phyloP scores from a whole-genome alignment of 2,888 invertebrate species.

The Ditula angustiorana region DNA sequence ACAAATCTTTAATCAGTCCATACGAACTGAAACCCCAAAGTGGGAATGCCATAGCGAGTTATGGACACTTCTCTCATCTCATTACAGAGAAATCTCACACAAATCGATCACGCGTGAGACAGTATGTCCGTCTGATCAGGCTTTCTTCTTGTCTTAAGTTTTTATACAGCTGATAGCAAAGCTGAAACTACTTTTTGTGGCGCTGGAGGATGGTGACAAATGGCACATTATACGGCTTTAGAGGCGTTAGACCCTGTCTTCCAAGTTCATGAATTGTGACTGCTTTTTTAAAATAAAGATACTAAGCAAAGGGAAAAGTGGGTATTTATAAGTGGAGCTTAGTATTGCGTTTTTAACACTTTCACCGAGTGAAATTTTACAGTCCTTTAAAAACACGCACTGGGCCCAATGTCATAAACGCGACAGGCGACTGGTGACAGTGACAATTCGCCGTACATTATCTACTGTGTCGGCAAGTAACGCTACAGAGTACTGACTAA shows the following conservation, averaged over 20 bases:
- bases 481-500: no score
- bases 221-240: slow-evolving; percentile 15
- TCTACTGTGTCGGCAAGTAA: no score
- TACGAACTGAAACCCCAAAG: slow-evolving; percentile 7
- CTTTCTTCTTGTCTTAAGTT: slow-evolving; percentile 18
- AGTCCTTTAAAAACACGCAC: no score
- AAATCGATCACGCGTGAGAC: slow-evolving; percentile 35
- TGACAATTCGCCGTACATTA: no score
- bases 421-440: no score
- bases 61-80: slow-evolving; percentile 15
- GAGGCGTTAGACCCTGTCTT: background rate
- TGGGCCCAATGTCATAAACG: no score
- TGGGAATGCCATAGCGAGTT: background rate
- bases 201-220: background rate
- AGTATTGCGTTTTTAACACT: no score
- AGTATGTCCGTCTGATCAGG: slow-evolving; percentile 23
- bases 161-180: slow-evolving; percentile 13
- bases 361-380: no score
- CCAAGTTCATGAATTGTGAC: background rate
- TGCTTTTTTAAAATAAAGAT: background rate
- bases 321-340: no score
- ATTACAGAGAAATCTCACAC: slow-evolving; percentile 28
- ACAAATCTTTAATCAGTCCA: slow-evolving; percentile 2
- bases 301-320: background rate
- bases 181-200: slow-evolving; percentile 13